These are phyloP conservation scores for Megaceryle maxima DNA, from an alignment of 2,113 vertebrate species.

Conservation along the genomic window DNA sequence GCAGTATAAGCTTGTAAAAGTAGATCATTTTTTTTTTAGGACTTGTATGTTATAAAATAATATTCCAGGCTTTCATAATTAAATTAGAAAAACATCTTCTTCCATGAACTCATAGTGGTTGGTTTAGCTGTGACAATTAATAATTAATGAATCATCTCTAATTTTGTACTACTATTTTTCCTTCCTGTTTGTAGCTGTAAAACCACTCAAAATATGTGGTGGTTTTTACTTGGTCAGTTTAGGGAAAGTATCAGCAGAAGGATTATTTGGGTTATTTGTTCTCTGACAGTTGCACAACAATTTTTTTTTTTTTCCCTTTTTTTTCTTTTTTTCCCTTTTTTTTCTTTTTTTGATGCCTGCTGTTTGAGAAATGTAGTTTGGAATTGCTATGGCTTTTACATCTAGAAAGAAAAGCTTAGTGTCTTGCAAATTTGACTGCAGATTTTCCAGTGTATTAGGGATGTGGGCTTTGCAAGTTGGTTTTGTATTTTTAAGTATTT, in stretches of 20 bases:
- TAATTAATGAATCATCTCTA: not conserved
- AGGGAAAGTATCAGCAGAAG: not conserved
- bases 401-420: not conserved
- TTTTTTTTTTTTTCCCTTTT: not conserved
- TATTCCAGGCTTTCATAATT: not conserved
- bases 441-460: not conserved
- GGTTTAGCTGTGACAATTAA: not conserved
- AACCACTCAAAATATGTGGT: not conserved
- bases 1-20: not conserved
- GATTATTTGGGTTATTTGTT: not conserved
- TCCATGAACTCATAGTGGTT: not conserved
- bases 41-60: not conserved
- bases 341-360: not conserved
- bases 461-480: not conserved
- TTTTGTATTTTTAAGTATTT: not conserved
- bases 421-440: not conserved
- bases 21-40: not conserved
- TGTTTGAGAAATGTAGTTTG: slow-evolving; percentile 19
- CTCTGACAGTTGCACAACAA: not conserved
- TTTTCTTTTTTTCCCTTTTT: not conserved
- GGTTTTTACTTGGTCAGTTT: not conserved
- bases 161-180: not conserved
- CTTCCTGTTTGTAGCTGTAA: not conserved
- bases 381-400: not conserved
- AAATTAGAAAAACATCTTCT: not conserved